Percentiles rank a stretch among this genome's conserved stretches.
Conservation (phyloP, 2,113 vertebrate genomes). For the Pelecanus crispus region DNA sequence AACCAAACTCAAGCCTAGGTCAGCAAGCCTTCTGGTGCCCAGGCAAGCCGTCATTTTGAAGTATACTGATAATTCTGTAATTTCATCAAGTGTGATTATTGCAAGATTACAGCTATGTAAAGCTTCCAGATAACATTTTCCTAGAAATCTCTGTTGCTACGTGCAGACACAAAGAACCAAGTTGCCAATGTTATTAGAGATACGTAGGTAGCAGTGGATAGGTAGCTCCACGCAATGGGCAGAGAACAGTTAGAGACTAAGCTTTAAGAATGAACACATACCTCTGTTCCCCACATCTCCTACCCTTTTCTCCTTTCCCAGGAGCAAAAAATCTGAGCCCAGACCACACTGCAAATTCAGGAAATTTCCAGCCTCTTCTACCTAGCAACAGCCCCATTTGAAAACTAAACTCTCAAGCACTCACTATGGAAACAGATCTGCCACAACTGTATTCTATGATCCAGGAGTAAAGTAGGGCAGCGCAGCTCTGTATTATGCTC, state of each 20-base stretch:
- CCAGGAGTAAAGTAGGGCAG: not conserved
- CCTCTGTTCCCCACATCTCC: not conserved
- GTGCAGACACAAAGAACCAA: not conserved
- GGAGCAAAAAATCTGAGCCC: not conserved
- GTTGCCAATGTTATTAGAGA: not conserved
- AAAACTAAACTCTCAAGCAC: not conserved
- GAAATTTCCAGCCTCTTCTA: not conserved
- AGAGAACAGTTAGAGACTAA: not conserved
- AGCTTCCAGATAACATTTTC: not conserved
- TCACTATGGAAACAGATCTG: conserved; percentile 30
- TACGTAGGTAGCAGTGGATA: fast-evolving
- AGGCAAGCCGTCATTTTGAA: not conserved
- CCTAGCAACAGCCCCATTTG: not conserved
- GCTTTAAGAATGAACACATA: not conserved
- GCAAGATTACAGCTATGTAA: not conserved
- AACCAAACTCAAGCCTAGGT: not conserved
- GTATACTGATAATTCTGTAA: not conserved
- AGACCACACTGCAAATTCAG: not conserved
- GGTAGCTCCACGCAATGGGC: not conserved
- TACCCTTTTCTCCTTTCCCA: not conserved
- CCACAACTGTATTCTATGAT: not conserved
- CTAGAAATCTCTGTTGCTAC: not conserved
- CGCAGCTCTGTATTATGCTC: not conserved
- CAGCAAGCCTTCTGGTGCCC: not conserved
- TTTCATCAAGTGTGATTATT: not conserved